Conservation (phyloP, 2,113 vertebrate species). For the Corythaeola cristata region DNA sequence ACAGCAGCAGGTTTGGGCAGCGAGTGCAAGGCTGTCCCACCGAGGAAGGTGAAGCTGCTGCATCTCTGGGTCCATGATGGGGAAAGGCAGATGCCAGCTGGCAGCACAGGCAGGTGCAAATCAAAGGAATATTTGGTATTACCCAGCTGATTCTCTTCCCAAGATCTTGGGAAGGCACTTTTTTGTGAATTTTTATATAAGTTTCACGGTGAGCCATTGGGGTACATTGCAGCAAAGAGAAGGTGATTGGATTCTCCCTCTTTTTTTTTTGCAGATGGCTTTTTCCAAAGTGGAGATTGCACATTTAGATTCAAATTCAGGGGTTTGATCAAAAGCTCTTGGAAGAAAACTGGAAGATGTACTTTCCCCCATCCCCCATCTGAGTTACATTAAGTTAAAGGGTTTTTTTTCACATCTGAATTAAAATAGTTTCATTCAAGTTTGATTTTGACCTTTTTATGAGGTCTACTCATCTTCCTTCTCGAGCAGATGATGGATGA, state of each 20-base stretch:
- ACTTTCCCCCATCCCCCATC: background rate
- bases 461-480: background rate
- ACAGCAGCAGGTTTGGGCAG: background rate
- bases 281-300: background rate
- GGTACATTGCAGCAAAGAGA: background rate
- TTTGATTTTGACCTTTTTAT: background rate
- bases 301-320: background rate
- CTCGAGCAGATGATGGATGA: background rate
- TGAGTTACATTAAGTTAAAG: background rate
- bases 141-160: background rate
- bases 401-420: background rate
- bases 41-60: background rate
- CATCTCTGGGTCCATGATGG: background rate
- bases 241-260: background rate
- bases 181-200: background rate
- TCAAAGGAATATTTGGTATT: background rate
- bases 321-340: background rate
- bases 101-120: background rate
- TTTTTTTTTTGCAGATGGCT: background rate
- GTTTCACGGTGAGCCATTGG: background rate
- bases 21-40: background rate
- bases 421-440: background rate
- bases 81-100: background rate
- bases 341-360: background rate
- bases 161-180: background rate